These are phyloP conservation scores for Clupea harengus DNA, from an alignment of 2,113 vertebrate species.

Conservation along the genomic window DNA sequence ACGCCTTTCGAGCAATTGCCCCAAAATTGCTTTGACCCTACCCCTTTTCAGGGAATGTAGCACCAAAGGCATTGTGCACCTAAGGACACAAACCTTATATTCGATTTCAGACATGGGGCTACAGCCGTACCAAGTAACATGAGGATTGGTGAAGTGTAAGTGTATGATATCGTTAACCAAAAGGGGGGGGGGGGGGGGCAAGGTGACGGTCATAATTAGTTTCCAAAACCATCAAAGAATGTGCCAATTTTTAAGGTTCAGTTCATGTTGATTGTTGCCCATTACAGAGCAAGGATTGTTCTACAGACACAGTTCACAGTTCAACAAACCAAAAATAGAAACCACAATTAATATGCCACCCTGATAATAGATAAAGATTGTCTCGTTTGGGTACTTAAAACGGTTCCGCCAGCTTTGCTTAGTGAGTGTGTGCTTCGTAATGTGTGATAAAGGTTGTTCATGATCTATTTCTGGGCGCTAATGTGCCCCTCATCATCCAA, in stretches of 20 bases:
- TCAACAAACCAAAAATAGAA: background rate
- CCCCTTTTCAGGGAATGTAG: too few relatives aligned
- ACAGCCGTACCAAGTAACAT: too few relatives aligned
- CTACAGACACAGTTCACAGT: background rate
- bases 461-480: constrained; percentile 32
- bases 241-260: background rate
- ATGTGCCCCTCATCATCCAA: constrained; percentile 47
- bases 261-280: background rate
- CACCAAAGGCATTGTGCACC: too few relatives aligned
- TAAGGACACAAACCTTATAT: too few relatives aligned
- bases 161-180: too few relatives aligned
- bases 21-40: too few relatives aligned
- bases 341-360: constrained; percentile 4
- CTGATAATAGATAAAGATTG: background rate
- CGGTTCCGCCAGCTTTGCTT: background rate
- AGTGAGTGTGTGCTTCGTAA: constrained; percentile 25
- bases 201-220: background rate
- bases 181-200: too few relatives aligned
- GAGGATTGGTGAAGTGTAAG: too few relatives aligned
- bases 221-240: constrained; percentile 6
- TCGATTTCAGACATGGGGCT: too few relatives aligned
- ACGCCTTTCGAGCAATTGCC: too few relatives aligned
- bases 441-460: constrained; percentile 27
- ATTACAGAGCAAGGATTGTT: background rate
- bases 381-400: background rate